Conservation (phyloP, 1,140 invertebrate species). For the Aphis gossypii region DNA sequence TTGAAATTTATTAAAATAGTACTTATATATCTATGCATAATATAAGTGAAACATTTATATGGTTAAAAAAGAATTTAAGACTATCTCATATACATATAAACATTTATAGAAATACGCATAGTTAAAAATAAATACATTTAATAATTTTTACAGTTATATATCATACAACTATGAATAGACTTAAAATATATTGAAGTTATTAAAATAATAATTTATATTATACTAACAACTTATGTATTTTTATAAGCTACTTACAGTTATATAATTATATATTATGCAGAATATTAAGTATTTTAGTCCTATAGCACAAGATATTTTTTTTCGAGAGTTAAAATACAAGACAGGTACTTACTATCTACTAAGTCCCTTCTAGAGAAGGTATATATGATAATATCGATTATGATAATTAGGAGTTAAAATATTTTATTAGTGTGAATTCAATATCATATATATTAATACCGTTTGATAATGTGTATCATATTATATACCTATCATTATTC, state of each 20-base stretch:
- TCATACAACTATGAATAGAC: neutral
- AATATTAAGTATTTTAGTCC: neutral
- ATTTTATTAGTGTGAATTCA: neutral
- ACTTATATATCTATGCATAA: neutral
- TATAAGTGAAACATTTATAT: neutral
- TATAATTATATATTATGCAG: neutral
- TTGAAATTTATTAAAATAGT: neutral
- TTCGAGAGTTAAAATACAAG: conserved; percentile 9
- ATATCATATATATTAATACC: neutral
- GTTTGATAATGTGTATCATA: conserved; percentile 24
- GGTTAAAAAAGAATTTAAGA: neutral
- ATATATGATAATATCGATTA: neutral
- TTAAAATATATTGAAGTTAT: neutral
- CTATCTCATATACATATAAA: neutral
- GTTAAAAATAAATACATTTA: neutral
- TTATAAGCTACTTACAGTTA: neutral
- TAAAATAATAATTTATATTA: conserved; percentile 18
- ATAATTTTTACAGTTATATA: neutral
- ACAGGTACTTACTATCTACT: neutral
- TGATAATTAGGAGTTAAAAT: neutral
- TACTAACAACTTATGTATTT: neutral
- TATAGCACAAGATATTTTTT: neutral
- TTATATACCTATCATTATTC: neutral
- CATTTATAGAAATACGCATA: neutral
- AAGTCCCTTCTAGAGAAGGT: neutral